Evolutionary conservation across 2,113 vertebrate genomes (phyloP), one percentile per base, ranked within the genome.

Genomic region (Tympanuchus pallidicinctus): DNA sequence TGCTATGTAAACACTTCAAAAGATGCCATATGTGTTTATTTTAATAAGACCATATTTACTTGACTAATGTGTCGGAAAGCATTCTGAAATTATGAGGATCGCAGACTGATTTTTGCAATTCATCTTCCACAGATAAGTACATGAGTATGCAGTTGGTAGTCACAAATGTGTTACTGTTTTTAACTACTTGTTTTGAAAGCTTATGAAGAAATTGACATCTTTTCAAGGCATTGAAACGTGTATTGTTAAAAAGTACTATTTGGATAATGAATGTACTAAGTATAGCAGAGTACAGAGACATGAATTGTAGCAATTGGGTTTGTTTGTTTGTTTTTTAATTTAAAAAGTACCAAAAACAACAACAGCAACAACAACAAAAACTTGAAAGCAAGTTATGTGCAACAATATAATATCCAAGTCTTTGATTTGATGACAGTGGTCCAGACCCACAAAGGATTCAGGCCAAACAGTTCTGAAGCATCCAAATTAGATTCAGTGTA

Each of bases 111-210:
- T 71, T 74, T 50, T 85, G 25, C 11, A 72, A 71, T 42, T 88
- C 34, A 77, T 38, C n/a, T 65, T 30, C 74, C 76, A 36, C 48
- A 38, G 48, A 38, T 67, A 45, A 60, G 25, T 13, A 40, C 36
- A 61, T 47, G 48, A 75, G 72, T 17, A 27, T n/a, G 12, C 25
- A 32, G 30, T 60, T 60, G 59, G 54, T 67, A 67, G 48, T 11
- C n/a, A 15, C 28, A 34, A 56, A 89, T 69, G 66, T 38, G 42
- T 8, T n/a, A 25, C 27, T 50, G 28, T 73, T 73, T 54, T 73
- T 56, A 73, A 56, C 74, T 83, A n/a, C 38, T 18, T 75, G 18
- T 52, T 96, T 81, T 94, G 47, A 82, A 91, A 83, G 48, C n/a
- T 56, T 36, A 56, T 77, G 24, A 91, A 86, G 67, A 91, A 79